These are phyloP conservation scores for Oophaga sylvatica DNA, from an alignment of 2,797 vertebrate genomes.

Conservation along the genomic window DNA sequence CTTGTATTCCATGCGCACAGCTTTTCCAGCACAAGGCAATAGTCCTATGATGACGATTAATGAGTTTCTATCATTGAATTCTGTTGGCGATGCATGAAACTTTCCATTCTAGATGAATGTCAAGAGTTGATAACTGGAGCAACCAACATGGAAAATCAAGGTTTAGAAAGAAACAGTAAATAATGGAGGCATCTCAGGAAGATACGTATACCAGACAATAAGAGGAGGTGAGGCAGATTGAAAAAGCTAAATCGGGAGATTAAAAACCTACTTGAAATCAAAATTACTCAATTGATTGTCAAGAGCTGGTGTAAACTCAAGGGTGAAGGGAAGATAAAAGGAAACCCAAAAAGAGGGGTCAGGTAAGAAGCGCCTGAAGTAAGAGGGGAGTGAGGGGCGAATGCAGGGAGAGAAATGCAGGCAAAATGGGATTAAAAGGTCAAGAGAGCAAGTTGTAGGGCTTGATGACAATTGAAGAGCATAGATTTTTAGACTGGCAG, in stretches of 20 bases:
- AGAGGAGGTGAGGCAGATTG: not conserved
- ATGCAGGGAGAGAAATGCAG: constrained; percentile 5
- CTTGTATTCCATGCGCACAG: not conserved
- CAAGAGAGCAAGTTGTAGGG: constrained; percentile 22
- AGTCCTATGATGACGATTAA: not conserved
- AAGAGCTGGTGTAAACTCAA: constrained; percentile 10
- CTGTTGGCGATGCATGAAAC: not conserved
- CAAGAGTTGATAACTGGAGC: not conserved
- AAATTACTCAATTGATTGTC: constrained; percentile 23
- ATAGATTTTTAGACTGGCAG: not conserved
- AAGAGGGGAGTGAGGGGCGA: constrained; percentile 8
- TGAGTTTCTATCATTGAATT: not conserved
- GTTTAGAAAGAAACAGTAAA: not conserved
- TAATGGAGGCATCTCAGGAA: not conserved
- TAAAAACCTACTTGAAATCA: constrained; percentile 28
- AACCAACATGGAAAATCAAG: constrained; percentile 19
- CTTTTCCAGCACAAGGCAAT: not conserved
- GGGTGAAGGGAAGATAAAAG: constrained; percentile 25
- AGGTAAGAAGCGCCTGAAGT: constrained; percentile 2
- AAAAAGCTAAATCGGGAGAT: not conserved
- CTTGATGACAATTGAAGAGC: constrained; percentile 3
- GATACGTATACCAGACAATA: not conserved
- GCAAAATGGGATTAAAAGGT: constrained; percentile 31
- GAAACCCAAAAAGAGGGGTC: constrained; percentile 31
- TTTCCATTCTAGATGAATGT: not conserved